Evolutionary conservation across 2,888 invertebrate species (phyloP).

Genomic region (Scotopteryx bipunctaria): DNA sequence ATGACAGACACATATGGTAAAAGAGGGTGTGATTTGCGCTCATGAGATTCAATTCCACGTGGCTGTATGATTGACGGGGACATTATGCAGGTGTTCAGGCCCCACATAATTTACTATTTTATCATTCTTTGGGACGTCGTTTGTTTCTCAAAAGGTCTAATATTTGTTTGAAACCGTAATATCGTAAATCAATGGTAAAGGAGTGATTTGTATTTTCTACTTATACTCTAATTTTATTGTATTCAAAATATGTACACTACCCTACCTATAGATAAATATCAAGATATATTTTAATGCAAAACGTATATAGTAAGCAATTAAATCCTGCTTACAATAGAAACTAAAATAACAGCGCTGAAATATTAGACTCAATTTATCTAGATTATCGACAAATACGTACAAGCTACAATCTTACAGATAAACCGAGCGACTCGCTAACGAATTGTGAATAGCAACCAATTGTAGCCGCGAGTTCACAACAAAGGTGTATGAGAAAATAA

Average conservation of each 20-base stretch:
- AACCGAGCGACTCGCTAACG: conserved; percentile 45
- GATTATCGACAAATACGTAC: conserved; percentile 18
- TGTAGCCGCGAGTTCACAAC: conserved; percentile 50
- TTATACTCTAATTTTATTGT: background rate
- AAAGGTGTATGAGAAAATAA: conserved; percentile 63
- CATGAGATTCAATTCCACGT: conserved; percentile 80
- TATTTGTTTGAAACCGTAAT: conserved; percentile 9
- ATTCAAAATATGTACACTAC: background rate
- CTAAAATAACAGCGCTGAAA: too few species aligned
- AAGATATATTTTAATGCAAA: too few species aligned
- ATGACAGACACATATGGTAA: conserved; percentile 53
- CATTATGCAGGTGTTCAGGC: conserved; percentile 70
- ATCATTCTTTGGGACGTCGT: conserved; percentile 54
- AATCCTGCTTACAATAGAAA: background rate
- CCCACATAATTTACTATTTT: conserved; percentile 69
- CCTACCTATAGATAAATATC: too few species aligned
- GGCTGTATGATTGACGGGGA: conserved; percentile 73
- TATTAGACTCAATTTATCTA: conserved; percentile 11
- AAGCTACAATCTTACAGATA: conserved; percentile 26
- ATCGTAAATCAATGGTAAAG: background rate
- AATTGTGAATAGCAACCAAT: conserved; percentile 61
- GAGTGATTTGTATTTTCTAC: background rate
- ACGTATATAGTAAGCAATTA: too few species aligned
- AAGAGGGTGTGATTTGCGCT: conserved; percentile 73
- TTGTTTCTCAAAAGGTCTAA: conserved; percentile 37